These are phyloP conservation scores for Ceriagrion tenellum DNA, from an alignment of 2,888 invertebrate species.

Conservation along the genomic window DNA sequence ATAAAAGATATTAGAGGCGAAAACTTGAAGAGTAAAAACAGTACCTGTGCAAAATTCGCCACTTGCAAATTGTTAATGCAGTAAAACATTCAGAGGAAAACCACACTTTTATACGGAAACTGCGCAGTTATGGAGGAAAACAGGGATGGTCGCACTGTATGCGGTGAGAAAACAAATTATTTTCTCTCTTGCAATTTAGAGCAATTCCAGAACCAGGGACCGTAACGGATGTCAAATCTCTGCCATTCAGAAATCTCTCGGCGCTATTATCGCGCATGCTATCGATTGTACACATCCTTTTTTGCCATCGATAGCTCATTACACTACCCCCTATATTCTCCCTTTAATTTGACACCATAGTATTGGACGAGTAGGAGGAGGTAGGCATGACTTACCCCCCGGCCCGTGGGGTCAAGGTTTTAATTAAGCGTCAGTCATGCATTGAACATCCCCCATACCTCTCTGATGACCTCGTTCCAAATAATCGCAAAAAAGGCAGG, in stretches of 20 bases:
- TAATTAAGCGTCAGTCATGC: constrained; percentile 49
- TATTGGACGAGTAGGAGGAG: neutral
- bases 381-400: neutral
- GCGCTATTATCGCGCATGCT: neutral
- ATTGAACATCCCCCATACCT: constrained; percentile 42
- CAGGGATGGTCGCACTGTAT: neutral
- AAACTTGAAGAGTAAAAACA: neutral
- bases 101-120: neutral
- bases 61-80: neutral
- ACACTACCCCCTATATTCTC: neutral
- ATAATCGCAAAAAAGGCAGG: constrained; percentile 36
- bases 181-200: neutral
- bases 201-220: neutral
- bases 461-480: constrained; percentile 44
- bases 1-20: too few relatives aligned
- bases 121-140: neutral
- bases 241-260: neutral
- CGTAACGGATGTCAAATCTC: neutral
- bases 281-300: neutral
- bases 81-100: neutral
- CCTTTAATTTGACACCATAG: constrained; percentile 27
- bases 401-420: constrained; percentile 42
- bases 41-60: neutral
- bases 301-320: constrained; percentile 3
- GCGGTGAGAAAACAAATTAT: neutral